Evolutionary conservation across 1,140 invertebrate species (phyloP), one percentile per base, ranked within the genome.

Genomic region (Saccostrea cuccullata): DNA sequence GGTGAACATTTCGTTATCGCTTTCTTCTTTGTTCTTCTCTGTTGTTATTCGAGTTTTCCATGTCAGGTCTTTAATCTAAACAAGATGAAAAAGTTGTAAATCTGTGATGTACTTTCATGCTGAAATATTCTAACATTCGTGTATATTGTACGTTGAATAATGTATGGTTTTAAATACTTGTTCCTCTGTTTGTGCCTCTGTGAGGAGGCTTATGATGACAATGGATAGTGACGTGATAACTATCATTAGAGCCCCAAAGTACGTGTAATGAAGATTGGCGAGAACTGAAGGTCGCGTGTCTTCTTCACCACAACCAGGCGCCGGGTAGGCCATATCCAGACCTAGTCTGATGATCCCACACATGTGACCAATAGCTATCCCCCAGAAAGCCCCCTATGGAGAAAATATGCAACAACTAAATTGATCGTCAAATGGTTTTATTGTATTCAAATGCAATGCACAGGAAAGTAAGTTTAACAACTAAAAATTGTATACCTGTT

Each of bases 351-450:
- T 93, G 2, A 95, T 84, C 12, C 96, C 96, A 64, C 95, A 94
- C 8, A 94, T 89, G 60, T 96, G 94, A 2, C 96, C 96, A 58
- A 93, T 90, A 86, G 96, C 92, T 17, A 96, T 93, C 26, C 96
- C 96, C 94, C 95, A 96, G 92, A 96, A 96, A 12, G 96, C 96
- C 23, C 96, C 96, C 96, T 96, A 55, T n/a, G 17, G n/a, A 12
- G 8, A 55, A 84, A 47, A 36, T 36, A 82, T 47, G 6, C 47
- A 47, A 47, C 47, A 47, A 47, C 9, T 8, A 47, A 47, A 82
- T 20, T 82, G 0, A 36, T 30, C 1, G 5, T 30, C 23, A 85
- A 20, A 20, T 12, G 15, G 23, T 40, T n/a, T 0, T 77, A 20
- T 23, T 5, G n/a, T 20, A 15, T 84, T 20, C 55, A 77, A 77